These are phyloP conservation scores for Glyphotaelius pellucidus DNA, from an alignment of 2,888 invertebrate genomes.

Conservation along the genomic window DNA sequence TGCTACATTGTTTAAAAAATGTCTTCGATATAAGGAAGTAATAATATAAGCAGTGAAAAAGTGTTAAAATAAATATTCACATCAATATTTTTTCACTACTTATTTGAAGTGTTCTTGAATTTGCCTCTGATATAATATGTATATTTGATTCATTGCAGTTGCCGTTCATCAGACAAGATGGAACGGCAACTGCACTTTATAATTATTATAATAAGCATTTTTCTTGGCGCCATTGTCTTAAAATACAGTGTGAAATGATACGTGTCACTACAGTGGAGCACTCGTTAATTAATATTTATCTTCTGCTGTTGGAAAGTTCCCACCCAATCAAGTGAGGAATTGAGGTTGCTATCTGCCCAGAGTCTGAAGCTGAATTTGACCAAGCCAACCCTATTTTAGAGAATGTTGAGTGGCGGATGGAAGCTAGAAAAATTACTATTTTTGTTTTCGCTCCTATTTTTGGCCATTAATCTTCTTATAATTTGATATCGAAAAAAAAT, in stretches of 20 bases:
- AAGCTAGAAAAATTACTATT: background rate
- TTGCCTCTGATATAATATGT: background rate
- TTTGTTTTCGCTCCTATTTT: too few relatives aligned
- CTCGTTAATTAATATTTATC: background rate
- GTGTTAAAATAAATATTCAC: too few relatives aligned
- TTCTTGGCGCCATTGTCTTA: background rate
- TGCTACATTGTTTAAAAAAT: too few relatives aligned
- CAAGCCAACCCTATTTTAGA: background rate
- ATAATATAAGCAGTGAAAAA: too few relatives aligned
- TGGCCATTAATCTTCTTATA: too few relatives aligned
- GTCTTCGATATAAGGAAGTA: too few relatives aligned
- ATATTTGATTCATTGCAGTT: background rate
- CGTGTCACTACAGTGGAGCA: background rate
- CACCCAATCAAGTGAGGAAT: background rate
- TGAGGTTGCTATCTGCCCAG: background rate
- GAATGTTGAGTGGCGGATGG: background rate
- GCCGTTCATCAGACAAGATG: too few relatives aligned
- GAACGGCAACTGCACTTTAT: background rate
- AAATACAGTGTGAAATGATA: background rate
- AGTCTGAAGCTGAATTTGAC: background rate
- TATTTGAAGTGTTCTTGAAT: background rate
- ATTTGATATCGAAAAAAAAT: too few relatives aligned
- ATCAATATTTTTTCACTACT: background rate
- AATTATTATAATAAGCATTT: constrained; percentile 5
- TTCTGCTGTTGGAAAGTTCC: background rate